phyloP scores from a whole-genome alignment of 2,888 invertebrate genomes.

The Chymomyza fuscimana region DNA sequence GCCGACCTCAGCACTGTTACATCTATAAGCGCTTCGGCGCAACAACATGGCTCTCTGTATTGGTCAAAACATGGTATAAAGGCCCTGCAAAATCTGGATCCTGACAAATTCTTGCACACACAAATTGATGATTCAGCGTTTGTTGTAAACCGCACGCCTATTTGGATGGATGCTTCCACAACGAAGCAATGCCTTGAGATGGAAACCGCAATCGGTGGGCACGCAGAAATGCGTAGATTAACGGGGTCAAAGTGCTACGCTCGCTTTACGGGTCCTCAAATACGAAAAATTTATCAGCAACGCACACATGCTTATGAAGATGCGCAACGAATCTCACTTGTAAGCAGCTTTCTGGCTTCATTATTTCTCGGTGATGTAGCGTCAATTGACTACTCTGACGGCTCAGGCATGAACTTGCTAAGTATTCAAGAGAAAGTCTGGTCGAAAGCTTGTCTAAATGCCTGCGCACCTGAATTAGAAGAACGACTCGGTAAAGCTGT shows the following conservation, averaged over 20 bases:
- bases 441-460: constrained; percentile 87
- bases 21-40: constrained; percentile 94
- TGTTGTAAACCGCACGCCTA: constrained; percentile 89
- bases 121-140: constrained; percentile 90
- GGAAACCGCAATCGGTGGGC: constrained; percentile 89
- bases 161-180: constrained; percentile 94
- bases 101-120: constrained; percentile 89
- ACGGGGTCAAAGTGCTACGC: constrained; percentile 80
- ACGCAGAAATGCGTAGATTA: constrained; percentile 74
- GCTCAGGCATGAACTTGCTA: constrained; percentile 97
- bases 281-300: constrained; percentile 90
- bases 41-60: constrained; percentile 99
- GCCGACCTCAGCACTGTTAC: constrained; percentile 91
- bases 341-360: constrained; percentile 95
- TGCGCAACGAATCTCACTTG: constrained; percentile 92
- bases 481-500: constrained; percentile 88
- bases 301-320: constrained; percentile 86
- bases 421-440: constrained; percentile 89
- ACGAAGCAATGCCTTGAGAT: constrained; percentile 82
- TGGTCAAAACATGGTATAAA: constrained; percentile 90
- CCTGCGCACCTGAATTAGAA: constrained; percentile 87
- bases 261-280: constrained; percentile 94
- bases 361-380: constrained; percentile 93
- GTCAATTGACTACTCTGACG: constrained; percentile 94
- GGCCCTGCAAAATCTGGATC: constrained; percentile 84